Evolutionary conservation across 2,888 invertebrate species (phyloP).

Genomic region (Oligia fasciuncula): DNA sequence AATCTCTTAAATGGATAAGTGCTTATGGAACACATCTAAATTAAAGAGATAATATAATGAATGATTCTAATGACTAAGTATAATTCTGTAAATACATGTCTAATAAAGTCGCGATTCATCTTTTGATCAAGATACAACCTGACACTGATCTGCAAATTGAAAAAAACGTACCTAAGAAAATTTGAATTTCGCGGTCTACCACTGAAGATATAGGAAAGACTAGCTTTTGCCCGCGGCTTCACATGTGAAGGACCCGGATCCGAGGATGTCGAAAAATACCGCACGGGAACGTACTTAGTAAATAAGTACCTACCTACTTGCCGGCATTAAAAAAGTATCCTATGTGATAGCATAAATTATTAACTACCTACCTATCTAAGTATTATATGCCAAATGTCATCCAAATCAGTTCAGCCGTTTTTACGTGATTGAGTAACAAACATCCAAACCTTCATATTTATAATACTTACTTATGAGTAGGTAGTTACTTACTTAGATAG

Average conservation of each 20-base stretch:
- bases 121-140: too few relatives aligned
- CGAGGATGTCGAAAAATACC: background rate
- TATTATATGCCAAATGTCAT: background rate
- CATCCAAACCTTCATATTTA: background rate
- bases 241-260: too few relatives aligned
- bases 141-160: too few relatives aligned
- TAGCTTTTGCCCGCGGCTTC: background rate
- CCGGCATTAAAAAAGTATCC: background rate
- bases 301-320: background rate
- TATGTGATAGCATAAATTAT: background rate
- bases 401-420: background rate
- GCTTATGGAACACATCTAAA: too few relatives aligned
- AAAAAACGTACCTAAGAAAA: background rate
- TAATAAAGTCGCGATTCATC: too few relatives aligned
- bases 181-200: too few relatives aligned
- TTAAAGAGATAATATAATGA: too few relatives aligned
- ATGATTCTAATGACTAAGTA: too few relatives aligned
- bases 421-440: background rate
- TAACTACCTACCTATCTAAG: background rate
- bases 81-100: too few relatives aligned
- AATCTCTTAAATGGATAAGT: too few relatives aligned
- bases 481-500: background rate
- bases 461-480: background rate
- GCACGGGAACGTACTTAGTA: background rate
- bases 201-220: background rate